Percentiles rank a stretch among this genome's conserved stretches.
Conservation (phyloP, 2,113 vertebrate species). For the Spilogale gracilis region DNA sequence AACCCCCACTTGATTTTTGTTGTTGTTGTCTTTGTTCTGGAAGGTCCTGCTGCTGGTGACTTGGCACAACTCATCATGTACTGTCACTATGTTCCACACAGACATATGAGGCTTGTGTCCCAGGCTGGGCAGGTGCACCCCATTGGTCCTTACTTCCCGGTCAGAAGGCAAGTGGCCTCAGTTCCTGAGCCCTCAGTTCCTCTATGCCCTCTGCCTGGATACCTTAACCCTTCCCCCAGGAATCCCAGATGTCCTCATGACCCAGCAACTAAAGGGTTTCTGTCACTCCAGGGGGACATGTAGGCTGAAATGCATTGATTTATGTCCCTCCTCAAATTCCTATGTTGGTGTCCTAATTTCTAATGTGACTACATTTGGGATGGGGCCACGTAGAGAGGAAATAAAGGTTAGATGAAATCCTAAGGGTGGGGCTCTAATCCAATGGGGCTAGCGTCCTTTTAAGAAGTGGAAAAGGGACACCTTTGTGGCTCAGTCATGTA, state of each 20-base stretch:
- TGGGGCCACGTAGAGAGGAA: background rate
- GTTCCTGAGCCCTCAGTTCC: background rate
- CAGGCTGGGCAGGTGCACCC: background rate
- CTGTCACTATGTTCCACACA: background rate
- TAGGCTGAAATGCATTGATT: background rate
- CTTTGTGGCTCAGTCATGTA: background rate
- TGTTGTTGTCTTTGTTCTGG: background rate
- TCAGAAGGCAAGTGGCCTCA: background rate
- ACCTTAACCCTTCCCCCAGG: background rate
- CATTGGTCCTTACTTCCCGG: background rate
- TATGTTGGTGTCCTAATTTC: background rate
- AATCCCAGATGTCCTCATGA: background rate
- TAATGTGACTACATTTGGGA: background rate
- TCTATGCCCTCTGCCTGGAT: too few relatives aligned
- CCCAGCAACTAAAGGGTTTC: background rate
- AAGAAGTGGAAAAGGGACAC: background rate
- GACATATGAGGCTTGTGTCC: background rate
- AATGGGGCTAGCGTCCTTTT: background rate
- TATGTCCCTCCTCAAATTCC: background rate
- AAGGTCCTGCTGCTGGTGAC: background rate
- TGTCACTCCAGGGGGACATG: background rate
- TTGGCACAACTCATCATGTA: background rate
- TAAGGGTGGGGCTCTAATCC: background rate
- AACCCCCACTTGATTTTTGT: background rate
- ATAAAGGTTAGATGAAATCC: background rate